phyloP scores from a whole-genome alignment of 2,888 invertebrate species.

The Odontocerum albicorne region DNA sequence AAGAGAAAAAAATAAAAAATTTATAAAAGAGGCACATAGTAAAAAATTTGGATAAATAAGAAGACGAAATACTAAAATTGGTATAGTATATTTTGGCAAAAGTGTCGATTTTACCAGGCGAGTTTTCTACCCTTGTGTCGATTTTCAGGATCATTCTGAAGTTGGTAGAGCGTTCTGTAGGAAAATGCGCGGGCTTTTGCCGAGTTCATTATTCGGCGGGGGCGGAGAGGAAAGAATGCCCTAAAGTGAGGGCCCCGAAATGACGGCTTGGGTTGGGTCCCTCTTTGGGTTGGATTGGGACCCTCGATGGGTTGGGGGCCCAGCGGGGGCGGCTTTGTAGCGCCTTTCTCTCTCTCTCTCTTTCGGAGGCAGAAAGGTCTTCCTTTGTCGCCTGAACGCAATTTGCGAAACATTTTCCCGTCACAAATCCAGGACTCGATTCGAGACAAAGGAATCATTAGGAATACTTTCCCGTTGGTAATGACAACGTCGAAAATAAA shows the following conservation, averaged over 20 bases:
- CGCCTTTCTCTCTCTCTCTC: too few relatives aligned
- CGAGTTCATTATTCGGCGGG: conserved; percentile 15
- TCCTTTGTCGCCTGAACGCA: conserved; percentile 11
- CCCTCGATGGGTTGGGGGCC: conserved; percentile 9
- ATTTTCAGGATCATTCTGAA: conserved; percentile 16
- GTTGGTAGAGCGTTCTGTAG: conserved; percentile 11
- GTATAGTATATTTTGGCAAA: too few relatives aligned
- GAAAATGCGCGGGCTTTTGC: conserved; percentile 17
- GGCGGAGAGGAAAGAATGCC: conserved; percentile 18
- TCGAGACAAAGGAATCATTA: conserved; percentile 23
- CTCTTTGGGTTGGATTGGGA: background rate
- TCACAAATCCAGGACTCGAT: conserved; percentile 10
- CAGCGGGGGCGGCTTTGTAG: conserved; percentile 2
- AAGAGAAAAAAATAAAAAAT: too few relatives aligned
- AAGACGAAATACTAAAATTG: too few relatives aligned
- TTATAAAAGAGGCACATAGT: too few relatives aligned
- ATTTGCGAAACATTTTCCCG: conserved; percentile 14
- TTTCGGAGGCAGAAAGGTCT: conserved; percentile 12
- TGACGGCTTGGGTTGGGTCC: background rate
- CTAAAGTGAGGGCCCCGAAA: conserved; percentile 9
- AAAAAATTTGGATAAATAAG: too few relatives aligned
- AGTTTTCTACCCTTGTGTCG: too few relatives aligned
- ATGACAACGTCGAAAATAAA: too few relatives aligned
- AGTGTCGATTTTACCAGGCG: too few relatives aligned
- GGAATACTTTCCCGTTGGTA: background rate